Base-by-base conservation (phyloP, 2,888 invertebrate species). In the Odiellus spinosus region DNA sequence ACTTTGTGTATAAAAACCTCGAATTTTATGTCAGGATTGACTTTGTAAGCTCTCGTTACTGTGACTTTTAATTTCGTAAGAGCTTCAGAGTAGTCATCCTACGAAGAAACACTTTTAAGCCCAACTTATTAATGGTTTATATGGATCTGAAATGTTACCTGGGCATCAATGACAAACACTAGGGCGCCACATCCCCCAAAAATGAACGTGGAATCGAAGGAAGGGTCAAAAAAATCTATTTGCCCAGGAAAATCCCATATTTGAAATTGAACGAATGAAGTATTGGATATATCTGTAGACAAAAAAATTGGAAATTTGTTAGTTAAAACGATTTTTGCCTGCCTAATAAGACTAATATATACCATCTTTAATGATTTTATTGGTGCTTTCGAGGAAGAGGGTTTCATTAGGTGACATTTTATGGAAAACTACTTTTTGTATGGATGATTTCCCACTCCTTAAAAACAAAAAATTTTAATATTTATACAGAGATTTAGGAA, bases 361-460 rank as follows among this genome's bases (percentile, higher is more conserved):
- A 72, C 72, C 69, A 70, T 98, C 95, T 69, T 93, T 95, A 3
- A 91, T 86, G 58, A 98, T 90, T 74, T 96, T 91, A 66, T 90
- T 93, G 43, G 96, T 99, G 55, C 93, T 93, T 67, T 98, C 98
- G 54, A 98, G 71, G 65, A 98, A 98, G 46, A 98, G 71, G 1
- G 98, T 99, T 71, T 99, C 98, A 70, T 96, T 98, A 2, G 98
- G 98, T 2, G 96, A 93, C 90, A 99, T 98, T 72, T 99, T 99
- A 67, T 98, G 96, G 66, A 99, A 99, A n/a, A 99, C 98, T 3
- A 99, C 98, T 73, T 98, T 96, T 65, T 95, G 91, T 62, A 98
- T 98, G 1, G 96, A 98, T 44, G 96, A 95, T 68, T 98, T 98
- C 42, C 98, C 98, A 61, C 95, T 95, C 65, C 96, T 86, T 63